Base-by-base conservation (phyloP, 2,797 vertebrate genomes). In the Prionace glauca region DNA sequence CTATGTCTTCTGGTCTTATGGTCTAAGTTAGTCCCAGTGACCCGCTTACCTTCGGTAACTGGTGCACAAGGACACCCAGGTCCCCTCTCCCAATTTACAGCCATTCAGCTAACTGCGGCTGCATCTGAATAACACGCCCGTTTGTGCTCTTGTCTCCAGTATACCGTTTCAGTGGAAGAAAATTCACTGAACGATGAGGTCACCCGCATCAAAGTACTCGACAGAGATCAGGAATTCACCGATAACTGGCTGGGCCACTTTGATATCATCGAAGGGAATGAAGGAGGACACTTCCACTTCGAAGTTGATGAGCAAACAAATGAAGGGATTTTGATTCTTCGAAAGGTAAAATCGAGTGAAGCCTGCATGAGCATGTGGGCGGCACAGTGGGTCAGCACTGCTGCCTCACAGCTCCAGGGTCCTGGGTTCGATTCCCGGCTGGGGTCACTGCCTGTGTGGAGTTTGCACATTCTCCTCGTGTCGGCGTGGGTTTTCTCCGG, bases 191-290 rank as follows among this genome's bases (percentile, higher is more conserved):
- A 98, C 91, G 97, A 99, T 56, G 97, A 98, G 96, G 98, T 99
- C 90, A 97, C 98, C 97, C 98, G 97, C 96, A 98, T 99, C 96
- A 98, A 99, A 97, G 98, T 98, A 29, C 95, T 97, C 36, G 99
- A 99, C 96, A 96, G 74, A 10, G 99, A 99, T 96, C 97, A 98
- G 86, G 24, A 96, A 14, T 96, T 97, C 96, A 97, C 98, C 3
- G 98, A 99, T 96, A 99, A 99, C 96, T 99, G 99, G 99, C 92
- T 98, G 92, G 97, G 98, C 0, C 97, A 98, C 26, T 99, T 99
- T 79, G 96, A 96, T 0, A 98, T 99, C 86, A 95, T 95, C 0
- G 97, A 98, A 96, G 99, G 99, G 95, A 99, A 99, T 0, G 98
- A 99, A 96, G 97, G 95, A 0, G 96, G 97, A 18, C 96, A 98